Base-by-base conservation (phyloP, 1,140 invertebrate genomes). In the Trachymyrmex septentrionalis region DNA sequence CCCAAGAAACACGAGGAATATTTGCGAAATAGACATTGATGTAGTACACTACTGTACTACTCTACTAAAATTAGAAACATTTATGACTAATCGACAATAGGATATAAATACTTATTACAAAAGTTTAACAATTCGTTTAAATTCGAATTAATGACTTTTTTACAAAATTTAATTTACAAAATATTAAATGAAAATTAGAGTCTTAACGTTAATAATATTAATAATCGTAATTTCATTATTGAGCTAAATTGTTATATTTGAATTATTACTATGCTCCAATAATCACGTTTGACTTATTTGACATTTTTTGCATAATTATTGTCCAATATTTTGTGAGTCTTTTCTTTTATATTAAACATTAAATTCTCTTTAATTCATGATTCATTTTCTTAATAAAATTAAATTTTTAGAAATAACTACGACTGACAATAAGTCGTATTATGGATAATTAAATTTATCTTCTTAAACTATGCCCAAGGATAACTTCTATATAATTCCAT, bases 1-100 rank as follows among this genome's bases (percentile, higher is more conserved):
- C 10, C 3, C 48, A n/a, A 44, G 53, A 12, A 66, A 7, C 14
- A 66, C 4, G n/a, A 73, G 14, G 1, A 80, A 34, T 67, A 80
- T 71, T 71, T 69, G 64, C 48, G 64, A 71, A 19, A 81, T 38
- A 19, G 50, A 69, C 50, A 77, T 9, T 66, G 19, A 78, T 66
- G 27, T 50, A 75, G 27, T 64, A 34, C 6, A 30, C 2, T 64
- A 50, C 12, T 34, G n/a, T 9, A 59, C 1, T 61, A 61, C 3
- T 77, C 19, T n/a, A 12, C 21, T 30, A 59, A 7, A 55, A 81
- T 5, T 57, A 71, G 14, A 38, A 69, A 69, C 24, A 3, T 80
- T 34, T 34, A 50, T 12, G n/a, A 64, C 6, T 55, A 80, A 21
- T 81, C 27, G 14, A 27, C 10, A 3, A 71, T 55, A 55, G 10